Percentiles rank a stretch among this genome's conserved stretches.
These are phyloP conservation scores for Lasius platythorax DNA, from an alignment of 2,888 invertebrate species.

Conservation along the genomic window DNA sequence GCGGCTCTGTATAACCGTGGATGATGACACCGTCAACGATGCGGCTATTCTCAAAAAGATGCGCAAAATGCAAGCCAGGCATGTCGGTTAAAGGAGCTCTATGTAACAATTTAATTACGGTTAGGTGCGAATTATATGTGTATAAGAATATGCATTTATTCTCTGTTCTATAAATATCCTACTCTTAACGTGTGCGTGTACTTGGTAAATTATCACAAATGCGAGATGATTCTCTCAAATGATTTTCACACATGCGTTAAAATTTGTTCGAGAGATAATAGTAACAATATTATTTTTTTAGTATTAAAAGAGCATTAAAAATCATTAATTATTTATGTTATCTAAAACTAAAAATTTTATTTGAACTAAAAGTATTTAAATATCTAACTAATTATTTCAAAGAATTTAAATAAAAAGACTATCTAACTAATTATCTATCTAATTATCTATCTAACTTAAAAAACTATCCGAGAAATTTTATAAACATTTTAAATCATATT, in stretches of 20 bases:
- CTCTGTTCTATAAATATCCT: background rate
- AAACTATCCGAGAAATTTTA: background rate
- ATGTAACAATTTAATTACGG: background rate
- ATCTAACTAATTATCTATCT: background rate
- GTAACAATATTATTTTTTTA: background rate
- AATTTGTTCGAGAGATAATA: background rate
- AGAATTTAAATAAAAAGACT: background rate
- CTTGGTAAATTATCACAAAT: background rate
- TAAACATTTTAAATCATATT: slow-evolving; percentile 10
- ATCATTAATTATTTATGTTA: background rate
- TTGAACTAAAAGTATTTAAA: background rate
- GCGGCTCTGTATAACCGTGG: slow-evolving; percentile 52
- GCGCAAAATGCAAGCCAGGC: background rate
- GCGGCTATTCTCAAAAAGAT: slow-evolving; percentile 8
- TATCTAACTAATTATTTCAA: background rate
- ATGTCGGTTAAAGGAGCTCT: background rate
- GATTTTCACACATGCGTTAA: background rate
- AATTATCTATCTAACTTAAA: background rate
- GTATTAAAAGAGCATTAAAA: background rate
- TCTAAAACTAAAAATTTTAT: background rate
- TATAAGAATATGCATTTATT: background rate
- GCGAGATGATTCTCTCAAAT: background rate
- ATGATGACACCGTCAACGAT: slow-evolving; percentile 17
- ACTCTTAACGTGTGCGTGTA: background rate
- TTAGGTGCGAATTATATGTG: background rate